Evolutionary conservation across 1,140 invertebrate genomes (phyloP), one percentile per base, ranked within the genome.

Genomic region (Zaprionus camerounensis): DNA sequence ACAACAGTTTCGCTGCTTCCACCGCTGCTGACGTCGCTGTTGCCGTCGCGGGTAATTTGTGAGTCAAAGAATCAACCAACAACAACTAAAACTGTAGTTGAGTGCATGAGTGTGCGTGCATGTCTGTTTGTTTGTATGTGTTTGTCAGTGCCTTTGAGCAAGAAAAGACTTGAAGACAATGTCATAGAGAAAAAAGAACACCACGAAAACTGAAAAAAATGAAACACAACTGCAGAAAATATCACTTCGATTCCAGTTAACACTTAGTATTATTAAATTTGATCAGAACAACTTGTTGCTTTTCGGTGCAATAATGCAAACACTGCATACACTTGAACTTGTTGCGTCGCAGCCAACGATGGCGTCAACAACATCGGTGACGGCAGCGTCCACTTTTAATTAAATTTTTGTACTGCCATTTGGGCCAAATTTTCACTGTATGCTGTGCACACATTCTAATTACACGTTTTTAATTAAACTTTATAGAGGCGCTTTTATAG

Each of bases 61-160:
- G 84, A 87, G 84, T 87, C 84, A 87, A 87, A 87, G 84, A 87
- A 88, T 87, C 76, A 76, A 69, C 56, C 74, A 78, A 44, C 55
- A 73, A 57, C 41, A 77, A 26, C 73, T 71, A 67, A 57, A 62
- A 77, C 49, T 61, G 55, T 67, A 34, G 41, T 38, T 78, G 22
- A 53, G 26, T 56, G 61, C 63, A 61, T 68, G 38, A 78, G 49
- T 26, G 17, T 53, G 31, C 20, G 51, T 46, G 22, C 28, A 7
- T 51, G 22, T 11, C 31, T 62, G 36, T 46, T 7, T 68, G 31
- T 65, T 15, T 57, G 41, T 77, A 13, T 46, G 11, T 68, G 31
- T 65, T 15, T 57, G 41, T 77, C 13, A 38, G 44, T 56, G 65
- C 65, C 57, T 61, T 59, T 68, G 59, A 70, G 67, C 58, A 58